These are phyloP conservation scores for Atlantisia rogersi DNA, from an alignment of 2,113 vertebrate genomes.

Conservation along the genomic window DNA sequence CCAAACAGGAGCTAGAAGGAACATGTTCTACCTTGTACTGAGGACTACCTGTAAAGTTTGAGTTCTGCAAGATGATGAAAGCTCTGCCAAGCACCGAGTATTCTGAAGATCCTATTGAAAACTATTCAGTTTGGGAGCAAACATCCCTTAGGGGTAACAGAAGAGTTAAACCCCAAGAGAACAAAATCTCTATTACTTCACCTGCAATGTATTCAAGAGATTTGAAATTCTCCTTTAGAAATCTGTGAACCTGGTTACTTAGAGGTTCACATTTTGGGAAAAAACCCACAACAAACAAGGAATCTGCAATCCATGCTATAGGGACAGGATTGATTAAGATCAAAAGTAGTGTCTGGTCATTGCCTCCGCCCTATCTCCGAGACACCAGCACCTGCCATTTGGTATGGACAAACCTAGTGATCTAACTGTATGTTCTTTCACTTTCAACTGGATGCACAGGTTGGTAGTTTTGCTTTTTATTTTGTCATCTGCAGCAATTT, in stretches of 20 bases:
- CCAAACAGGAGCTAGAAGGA: not conserved
- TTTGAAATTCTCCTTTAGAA: not conserved
- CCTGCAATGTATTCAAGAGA: not conserved
- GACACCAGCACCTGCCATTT: not conserved
- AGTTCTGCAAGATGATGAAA: not conserved
- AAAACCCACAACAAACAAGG: not conserved
- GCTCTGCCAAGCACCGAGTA: not conserved
- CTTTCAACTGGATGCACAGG: not conserved
- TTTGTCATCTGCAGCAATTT: not conserved
- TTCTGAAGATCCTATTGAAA: not conserved
- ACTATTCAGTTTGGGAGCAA: not conserved
- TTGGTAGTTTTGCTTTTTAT: not conserved
- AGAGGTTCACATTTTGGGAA: not conserved
- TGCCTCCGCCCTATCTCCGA: not conserved
- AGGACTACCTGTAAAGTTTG: not conserved
- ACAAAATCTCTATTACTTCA: not conserved
- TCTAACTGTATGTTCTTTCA: not conserved
- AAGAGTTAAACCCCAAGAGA: not conserved
- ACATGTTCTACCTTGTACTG: not conserved
- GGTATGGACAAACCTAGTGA: not conserved
- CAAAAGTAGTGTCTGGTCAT: not conserved
- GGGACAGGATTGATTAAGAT: not conserved
- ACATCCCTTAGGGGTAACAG: not conserved
- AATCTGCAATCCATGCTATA: not conserved
- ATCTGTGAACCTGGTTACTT: not conserved